Percentiles rank a stretch among this genome's conserved stretches.
These are phyloP conservation scores for Potorous gilbertii DNA, from an alignment of 2,797 vertebrate genomes.

Conservation along the genomic window DNA sequence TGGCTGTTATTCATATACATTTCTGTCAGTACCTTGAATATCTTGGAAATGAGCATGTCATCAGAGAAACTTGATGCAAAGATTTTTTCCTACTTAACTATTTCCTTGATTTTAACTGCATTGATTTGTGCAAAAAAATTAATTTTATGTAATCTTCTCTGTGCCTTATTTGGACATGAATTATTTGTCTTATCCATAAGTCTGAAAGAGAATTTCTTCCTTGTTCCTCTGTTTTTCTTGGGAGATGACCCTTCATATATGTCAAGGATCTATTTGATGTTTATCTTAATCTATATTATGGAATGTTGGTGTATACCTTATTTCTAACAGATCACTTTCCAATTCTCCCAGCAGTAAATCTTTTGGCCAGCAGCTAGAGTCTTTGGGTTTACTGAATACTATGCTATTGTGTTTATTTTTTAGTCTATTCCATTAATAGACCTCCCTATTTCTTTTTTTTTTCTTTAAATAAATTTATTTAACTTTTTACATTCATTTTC, in stretches of 20 bases:
- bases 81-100: background rate
- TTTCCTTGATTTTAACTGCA: background rate
- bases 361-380: background rate
- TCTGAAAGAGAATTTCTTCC: background rate
- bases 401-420: background rate
- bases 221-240: background rate
- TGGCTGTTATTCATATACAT: background rate
- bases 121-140: background rate
- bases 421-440: background rate
- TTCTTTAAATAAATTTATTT: no score
- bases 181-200: background rate
- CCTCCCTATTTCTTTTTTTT: background rate
- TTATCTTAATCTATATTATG: background rate
- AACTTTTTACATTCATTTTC: no score
- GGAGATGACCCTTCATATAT: background rate
- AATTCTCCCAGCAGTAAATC: background rate
- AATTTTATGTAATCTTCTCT: background rate
- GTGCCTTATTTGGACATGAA: background rate
- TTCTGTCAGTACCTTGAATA: background rate
- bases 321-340: background rate
- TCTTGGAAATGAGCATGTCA: background rate
- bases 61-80: background rate
- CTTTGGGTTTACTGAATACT: background rate
- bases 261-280: background rate
- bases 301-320: background rate